Evolutionary conservation across 2,888 invertebrate genomes (phyloP), one percentile per base, ranked within the genome.

Genomic region (Philonicus albiceps): DNA sequence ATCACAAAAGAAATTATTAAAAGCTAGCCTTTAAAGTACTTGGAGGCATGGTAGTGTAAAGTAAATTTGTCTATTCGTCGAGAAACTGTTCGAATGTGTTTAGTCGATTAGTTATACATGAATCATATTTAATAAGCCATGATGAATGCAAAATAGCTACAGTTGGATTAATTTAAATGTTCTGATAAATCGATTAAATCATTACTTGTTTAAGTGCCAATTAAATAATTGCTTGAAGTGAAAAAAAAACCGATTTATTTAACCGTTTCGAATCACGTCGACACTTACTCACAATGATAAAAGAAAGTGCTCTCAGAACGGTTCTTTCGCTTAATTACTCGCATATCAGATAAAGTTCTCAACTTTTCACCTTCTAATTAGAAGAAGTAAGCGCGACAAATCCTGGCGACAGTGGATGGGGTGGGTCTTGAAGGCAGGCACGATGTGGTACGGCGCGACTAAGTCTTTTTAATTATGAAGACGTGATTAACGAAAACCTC

Each of bases 401-500:
- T 30, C 27, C 49, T 22, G n/a, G 22, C 64, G 11, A 7, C 22
- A 27, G 11, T 11, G 64, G 64, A 11, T 27, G 22, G 64, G 27
- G n/a, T n/a, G n/a, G n/a, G n/a, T n/a, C n/a, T n/a, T n/a, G n/a
- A n/a, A n/a, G 22, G 27, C 4, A 11, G 64, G 55, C 55, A 7
- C 22, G 55, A 19, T 64, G 64, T 27, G 64, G 27, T 11, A 27
- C n/a, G 19, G 22, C 27, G 64, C 64, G 27, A 19, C 64, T 22
- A 64, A 64, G 64, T 64, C 64, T 64, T 64, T 81, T 81, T 81
- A 81, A 81, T 81, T 81, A 81, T 81, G 31, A 55, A 81, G 64
- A 34, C 27, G 55, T 81, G 81, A 81, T 81, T 81, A 81, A 81
- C 81, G 81, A 55, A 81, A 80, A 80, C 74, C 55, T 34, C 55